phyloP scores from a whole-genome alignment of 2,113 vertebrate species.

The Okapia johnstoni region DNA sequence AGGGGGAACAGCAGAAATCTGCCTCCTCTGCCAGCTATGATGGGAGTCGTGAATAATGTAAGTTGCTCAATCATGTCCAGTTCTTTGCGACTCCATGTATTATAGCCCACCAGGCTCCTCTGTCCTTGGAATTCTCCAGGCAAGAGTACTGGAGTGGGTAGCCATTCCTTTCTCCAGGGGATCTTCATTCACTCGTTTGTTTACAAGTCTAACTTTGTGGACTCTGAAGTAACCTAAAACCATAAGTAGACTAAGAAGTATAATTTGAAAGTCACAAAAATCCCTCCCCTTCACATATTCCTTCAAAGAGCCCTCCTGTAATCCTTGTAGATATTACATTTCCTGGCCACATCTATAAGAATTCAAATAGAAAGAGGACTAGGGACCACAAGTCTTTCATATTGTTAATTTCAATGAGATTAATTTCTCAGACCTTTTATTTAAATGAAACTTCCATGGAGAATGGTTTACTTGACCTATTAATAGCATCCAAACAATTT shows the following conservation, averaged over 20 bases:
- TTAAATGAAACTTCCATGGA: neutral
- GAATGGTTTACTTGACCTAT: neutral
- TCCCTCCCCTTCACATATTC: neutral
- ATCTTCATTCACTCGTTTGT: neutral
- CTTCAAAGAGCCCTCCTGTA: neutral
- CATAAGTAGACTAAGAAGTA: neutral
- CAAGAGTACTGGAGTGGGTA: neutral
- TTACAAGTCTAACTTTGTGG: neutral
- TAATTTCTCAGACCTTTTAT: neutral
- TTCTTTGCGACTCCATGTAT: neutral
- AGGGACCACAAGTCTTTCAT: neutral
- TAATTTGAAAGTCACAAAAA: neutral
- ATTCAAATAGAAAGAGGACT: neutral
- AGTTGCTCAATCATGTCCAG: neutral
- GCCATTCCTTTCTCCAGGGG: neutral
- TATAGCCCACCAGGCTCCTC: neutral
- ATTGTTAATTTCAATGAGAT: neutral
- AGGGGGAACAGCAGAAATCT: accelerated
- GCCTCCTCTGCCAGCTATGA: neutral
- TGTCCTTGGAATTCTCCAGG: neutral
- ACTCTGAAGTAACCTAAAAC: neutral
- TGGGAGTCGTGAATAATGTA: neutral
- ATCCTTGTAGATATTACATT: neutral
- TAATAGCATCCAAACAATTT: neutral
- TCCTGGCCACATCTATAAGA: neutral